phyloP scores from a whole-genome alignment of 2,888 invertebrate species.

The Folsomia manolachei region DNA sequence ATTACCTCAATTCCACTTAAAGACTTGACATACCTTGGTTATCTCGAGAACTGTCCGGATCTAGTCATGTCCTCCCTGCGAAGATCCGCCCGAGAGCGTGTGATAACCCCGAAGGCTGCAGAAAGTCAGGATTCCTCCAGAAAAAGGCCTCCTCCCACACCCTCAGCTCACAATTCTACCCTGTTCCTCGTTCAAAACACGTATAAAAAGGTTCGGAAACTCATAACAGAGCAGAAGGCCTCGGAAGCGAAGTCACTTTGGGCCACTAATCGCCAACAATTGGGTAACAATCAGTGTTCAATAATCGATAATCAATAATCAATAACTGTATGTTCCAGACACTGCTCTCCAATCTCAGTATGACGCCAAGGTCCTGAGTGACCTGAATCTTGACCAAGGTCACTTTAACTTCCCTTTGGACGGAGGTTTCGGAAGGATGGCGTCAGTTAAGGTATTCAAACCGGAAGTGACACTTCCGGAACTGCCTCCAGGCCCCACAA shows the following conservation, averaged over 20 bases:
- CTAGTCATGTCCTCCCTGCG: too few relatives aligned
- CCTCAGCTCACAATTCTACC: not conserved
- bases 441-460: not conserved
- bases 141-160: not conserved
- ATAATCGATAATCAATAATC: too few relatives aligned
- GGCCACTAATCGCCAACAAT: not conserved
- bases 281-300: conserved; percentile 4
- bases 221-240: not conserved
- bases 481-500: not conserved
- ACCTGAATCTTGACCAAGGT: too few relatives aligned
- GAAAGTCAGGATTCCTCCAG: not conserved
- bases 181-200: not conserved
- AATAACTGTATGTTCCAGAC: too few relatives aligned
- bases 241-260: not conserved
- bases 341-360: not conserved
- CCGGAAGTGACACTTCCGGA: not conserved
- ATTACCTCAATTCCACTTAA: too few relatives aligned
- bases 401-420: too few relatives aligned
- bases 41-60: too few relatives aligned
- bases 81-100: not conserved
- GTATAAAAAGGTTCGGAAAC: not conserved
- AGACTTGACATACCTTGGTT: too few relatives aligned
- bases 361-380: too few relatives aligned
- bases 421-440: too few relatives aligned
- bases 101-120: not conserved